Conservation (phyloP, 2,888 invertebrate genomes). For the Phlogophora meticulosa region DNA sequence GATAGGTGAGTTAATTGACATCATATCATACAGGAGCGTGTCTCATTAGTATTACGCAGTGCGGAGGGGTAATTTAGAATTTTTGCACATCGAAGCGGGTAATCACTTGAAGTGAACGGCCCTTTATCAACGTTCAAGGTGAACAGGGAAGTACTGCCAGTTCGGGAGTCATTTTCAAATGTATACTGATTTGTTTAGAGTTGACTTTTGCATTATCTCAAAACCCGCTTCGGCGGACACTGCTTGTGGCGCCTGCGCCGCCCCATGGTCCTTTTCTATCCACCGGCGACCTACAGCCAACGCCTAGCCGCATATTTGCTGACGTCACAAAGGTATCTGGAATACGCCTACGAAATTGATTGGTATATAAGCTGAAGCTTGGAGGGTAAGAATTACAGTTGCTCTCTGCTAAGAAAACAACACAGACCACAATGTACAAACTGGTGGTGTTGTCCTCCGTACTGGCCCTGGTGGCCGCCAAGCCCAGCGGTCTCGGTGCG, state of each 20-base stretch:
- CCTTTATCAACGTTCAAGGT: conserved; percentile 88
- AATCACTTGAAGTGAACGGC: conserved; percentile 76
- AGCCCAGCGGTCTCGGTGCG: conserved; percentile 76
- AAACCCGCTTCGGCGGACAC: conserved; percentile 29
- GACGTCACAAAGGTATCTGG: conserved; percentile 86
- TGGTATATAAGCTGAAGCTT: conserved; percentile 83
- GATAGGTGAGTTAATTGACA: conserved; percentile 38
- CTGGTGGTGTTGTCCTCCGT: conserved; percentile 92
- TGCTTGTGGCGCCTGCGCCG: conserved; percentile 55
- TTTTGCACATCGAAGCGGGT: conserved; percentile 47
- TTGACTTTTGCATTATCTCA: conserved; percentile 57
- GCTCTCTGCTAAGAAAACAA: conserved; percentile 81
- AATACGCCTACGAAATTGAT: conserved; percentile 82
- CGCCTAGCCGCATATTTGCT: conserved; percentile 82
- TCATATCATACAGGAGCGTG: conserved; percentile 36
- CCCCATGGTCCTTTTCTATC: conserved; percentile 78
- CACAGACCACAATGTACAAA: conserved; percentile 91
- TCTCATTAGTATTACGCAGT: conserved; percentile 38
- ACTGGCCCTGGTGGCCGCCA: conserved; percentile 90
- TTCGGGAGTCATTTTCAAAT: conserved; percentile 69
- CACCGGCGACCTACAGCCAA: conserved; percentile 75
- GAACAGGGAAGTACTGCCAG: conserved; percentile 77
- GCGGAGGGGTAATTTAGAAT: conserved; percentile 41
- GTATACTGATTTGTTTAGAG: conserved; percentile 67
- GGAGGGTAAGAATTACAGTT: conserved; percentile 81